These are phyloP conservation scores for Samia ricini DNA, from an alignment of 1,140 invertebrate species.

Conservation along the genomic window DNA sequence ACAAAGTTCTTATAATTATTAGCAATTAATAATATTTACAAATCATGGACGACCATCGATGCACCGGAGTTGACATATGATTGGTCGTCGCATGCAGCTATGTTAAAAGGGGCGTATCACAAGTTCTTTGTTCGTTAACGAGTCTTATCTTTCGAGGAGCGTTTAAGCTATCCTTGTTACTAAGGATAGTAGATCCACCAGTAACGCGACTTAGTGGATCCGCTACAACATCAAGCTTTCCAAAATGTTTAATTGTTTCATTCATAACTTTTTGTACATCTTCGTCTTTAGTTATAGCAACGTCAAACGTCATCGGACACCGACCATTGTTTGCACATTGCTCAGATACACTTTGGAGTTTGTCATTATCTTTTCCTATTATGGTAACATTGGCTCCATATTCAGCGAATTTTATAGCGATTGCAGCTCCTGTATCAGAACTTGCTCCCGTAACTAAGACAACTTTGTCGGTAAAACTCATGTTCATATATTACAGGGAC, in stretches of 20 bases:
- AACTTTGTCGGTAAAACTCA: constrained; percentile 16
- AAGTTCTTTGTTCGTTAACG: no score
- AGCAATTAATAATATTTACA: no score
- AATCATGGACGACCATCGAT: no score
- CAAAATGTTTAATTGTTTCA: not conserved
- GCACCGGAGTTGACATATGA: no score
- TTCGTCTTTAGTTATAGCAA: constrained; percentile 10
- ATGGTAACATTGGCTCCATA: constrained; percentile 10
- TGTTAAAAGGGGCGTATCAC: no score
- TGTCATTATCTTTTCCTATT: constrained; percentile 5
- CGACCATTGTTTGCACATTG: not conserved
- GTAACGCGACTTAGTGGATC: no score
- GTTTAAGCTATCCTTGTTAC: no score
- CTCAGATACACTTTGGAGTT: constrained; percentile 10
- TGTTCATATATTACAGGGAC: not conserved
- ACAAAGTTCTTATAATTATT: no score
- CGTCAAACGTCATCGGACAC: not conserved
- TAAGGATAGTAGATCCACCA: no score
- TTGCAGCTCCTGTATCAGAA: constrained; percentile 20
- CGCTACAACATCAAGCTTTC: constrained; percentile 15
- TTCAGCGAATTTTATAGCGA: constrained; percentile 16
- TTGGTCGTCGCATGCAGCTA: no score
- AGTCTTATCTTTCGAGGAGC: no score
- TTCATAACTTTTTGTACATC: constrained; percentile 5
- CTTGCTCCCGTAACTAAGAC: constrained; percentile 18